A percentile compares a stretch with the other conserved stretches of the same genome.
Evolutionary conservation across 1,140 invertebrate species (phyloP).

Genomic region (Xylocopa sonorina): DNA sequence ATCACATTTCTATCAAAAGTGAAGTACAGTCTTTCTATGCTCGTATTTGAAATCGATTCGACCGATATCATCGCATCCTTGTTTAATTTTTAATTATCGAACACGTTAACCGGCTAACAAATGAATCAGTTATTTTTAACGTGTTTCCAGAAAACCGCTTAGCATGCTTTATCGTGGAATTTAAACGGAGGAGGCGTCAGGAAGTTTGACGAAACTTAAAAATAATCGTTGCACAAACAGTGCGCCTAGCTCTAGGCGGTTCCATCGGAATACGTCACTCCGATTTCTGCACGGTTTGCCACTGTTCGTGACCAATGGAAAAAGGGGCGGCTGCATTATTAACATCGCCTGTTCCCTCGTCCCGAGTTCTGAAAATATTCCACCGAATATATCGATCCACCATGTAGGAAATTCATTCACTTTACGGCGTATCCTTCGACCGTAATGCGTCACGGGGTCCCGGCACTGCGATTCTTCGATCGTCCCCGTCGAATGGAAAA

Average conservation of each 20-base stretch:
- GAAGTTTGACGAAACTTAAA: background rate
- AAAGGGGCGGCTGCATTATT: constrained; percentile 46
- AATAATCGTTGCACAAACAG: background rate
- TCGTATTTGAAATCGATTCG: too few species aligned
- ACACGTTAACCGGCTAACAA: too few species aligned
- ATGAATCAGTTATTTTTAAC: too few species aligned
- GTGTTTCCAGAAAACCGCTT: too few species aligned
- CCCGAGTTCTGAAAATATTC: constrained; percentile 57
- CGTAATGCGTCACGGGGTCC: constrained; percentile 50
- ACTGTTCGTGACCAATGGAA: constrained; percentile 38
- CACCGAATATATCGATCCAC: constrained; percentile 60
- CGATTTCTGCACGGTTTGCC: constrained; percentile 47
- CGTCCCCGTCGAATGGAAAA: constrained; percentile 44
- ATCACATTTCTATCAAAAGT: too few species aligned
- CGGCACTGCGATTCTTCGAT: constrained; percentile 49
- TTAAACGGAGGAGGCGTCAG: background rate
- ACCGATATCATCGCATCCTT: too few species aligned
- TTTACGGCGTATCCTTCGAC: constrained; percentile 35
- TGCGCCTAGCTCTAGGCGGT: background rate
- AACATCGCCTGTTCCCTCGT: constrained; percentile 30
- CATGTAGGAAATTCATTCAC: constrained; percentile 49
- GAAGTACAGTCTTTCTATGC: too few species aligned
- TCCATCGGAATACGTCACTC: background rate
- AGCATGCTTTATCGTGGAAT: too few species aligned
- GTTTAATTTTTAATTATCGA: too few species aligned